phyloP scores from a whole-genome alignment of 1,140 invertebrate genomes.

The Acromyrmex echinatior region DNA sequence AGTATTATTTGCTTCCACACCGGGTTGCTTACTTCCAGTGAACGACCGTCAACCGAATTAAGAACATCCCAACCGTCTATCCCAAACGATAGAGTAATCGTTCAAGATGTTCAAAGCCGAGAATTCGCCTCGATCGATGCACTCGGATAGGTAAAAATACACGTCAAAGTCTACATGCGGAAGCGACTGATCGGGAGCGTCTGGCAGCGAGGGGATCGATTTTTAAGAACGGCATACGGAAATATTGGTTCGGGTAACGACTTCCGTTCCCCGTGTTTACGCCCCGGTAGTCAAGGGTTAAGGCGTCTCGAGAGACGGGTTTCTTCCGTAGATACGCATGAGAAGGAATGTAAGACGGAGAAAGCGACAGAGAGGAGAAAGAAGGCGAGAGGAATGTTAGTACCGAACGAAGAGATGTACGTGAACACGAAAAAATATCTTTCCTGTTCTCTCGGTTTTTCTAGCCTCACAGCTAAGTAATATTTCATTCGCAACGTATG shows the following conservation, averaged over 20 bases:
- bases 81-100: constrained; percentile 18
- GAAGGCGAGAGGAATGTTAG: background rate
- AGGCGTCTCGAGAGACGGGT: constrained; percentile 44
- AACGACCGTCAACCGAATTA: constrained; percentile 49
- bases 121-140: constrained; percentile 24
- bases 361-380: background rate
- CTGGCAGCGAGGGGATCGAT: constrained; percentile 55
- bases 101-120: constrained; percentile 32
- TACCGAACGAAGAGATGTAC: background rate
- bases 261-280: constrained; percentile 66
- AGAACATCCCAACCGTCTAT: background rate
- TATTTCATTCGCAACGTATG: constrained; percentile 68
- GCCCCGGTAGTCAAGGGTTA: constrained; percentile 68
- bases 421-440: constrained; percentile 47
- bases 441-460: constrained; percentile 7
- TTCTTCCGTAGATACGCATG: constrained; percentile 32
- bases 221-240: constrained; percentile 64
- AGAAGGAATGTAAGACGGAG: constrained; percentile 29
- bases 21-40: constrained; percentile 19
- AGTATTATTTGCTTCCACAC: background rate
- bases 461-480: constrained; percentile 11
- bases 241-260: constrained; percentile 65
- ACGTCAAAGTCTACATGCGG: constrained; percentile 45
- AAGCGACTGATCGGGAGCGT: constrained; percentile 43
- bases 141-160: constrained; percentile 52